Conservation (phyloP, 2,113 vertebrate genomes). For the Gorsachius goisagi region DNA sequence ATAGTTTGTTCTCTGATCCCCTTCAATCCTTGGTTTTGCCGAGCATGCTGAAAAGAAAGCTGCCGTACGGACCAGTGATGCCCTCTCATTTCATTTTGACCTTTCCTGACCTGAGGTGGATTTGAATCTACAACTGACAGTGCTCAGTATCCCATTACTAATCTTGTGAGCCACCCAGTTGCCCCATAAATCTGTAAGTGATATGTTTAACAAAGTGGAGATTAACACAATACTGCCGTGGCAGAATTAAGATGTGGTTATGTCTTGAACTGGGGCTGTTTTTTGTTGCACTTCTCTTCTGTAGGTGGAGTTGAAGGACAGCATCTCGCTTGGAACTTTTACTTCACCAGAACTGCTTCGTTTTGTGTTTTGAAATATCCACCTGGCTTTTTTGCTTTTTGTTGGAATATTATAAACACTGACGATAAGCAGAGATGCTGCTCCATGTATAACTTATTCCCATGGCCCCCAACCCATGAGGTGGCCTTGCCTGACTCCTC, state of each 20-base stretch:
- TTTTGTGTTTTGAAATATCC: background rate
- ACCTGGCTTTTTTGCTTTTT: background rate
- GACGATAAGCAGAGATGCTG: background rate
- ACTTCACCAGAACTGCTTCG: fast-evolving
- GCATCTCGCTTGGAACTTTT: background rate
- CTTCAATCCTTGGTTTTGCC: background rate
- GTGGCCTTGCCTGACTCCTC: background rate
- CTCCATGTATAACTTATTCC: fast-evolving
- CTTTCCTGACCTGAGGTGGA: background rate
- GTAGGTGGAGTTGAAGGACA: background rate
- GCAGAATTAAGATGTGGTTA: background rate
- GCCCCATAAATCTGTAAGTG: background rate
- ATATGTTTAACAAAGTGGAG: background rate
- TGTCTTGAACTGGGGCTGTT: background rate
- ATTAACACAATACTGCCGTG: background rate
- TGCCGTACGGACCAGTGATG: background rate
- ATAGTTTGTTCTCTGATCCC: background rate
- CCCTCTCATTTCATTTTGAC: background rate
- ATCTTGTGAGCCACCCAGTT: constrained; percentile 11
- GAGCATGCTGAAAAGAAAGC: background rate
- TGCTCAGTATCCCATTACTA: background rate
- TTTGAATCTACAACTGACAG: background rate
- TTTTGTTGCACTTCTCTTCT: background rate
- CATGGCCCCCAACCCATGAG: fast-evolving
- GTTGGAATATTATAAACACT: background rate